phyloP scores from a whole-genome alignment of 1,140 invertebrate genomes.

The Olivierus martensii region DNA sequence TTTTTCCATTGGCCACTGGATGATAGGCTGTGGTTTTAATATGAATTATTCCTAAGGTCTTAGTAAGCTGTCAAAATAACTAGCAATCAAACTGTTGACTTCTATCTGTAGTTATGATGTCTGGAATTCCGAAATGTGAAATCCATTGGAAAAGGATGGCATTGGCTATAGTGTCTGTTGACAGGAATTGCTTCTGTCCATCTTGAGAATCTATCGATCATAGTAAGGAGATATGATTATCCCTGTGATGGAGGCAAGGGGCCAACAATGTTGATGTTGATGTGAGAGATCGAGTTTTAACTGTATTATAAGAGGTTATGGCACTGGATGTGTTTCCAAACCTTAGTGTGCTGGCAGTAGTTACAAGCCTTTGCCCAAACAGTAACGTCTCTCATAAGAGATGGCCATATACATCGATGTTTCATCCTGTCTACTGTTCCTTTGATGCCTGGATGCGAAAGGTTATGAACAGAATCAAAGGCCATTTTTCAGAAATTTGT shows the following conservation, averaged over 20 bases:
- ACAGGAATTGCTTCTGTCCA: conserved; percentile 32
- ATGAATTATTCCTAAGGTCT: too few species aligned
- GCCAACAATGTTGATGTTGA: too few species aligned
- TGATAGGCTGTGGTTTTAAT: conserved; percentile 7
- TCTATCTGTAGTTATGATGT: conserved; percentile 28
- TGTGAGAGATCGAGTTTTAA: too few species aligned
- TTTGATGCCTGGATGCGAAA: not conserved
- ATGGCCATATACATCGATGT: not conserved
- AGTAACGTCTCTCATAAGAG: not conserved
- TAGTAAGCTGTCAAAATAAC: too few species aligned
- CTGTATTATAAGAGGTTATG: too few species aligned
- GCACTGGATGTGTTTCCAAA: too few species aligned
- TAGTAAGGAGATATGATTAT: conserved; percentile 31
- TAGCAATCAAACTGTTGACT: too few species aligned
- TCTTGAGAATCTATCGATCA: conserved; percentile 29
- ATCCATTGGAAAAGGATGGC: conserved; percentile 27
- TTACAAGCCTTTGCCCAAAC: not conserved
- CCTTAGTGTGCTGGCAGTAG: not conserved
- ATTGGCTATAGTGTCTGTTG: conserved; percentile 25
- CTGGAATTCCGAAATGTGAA: conserved; percentile 23
- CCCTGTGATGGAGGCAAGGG: conserved; percentile 29
- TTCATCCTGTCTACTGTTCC: not conserved
- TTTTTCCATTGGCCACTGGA: too few species aligned
- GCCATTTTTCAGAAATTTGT: not conserved
- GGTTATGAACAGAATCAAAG: not conserved